Percentiles rank a stretch among this genome's conserved stretches.
Evolutionary conservation across 2,888 invertebrate genomes (phyloP).

Genomic region (Scaptomyza parva): DNA sequence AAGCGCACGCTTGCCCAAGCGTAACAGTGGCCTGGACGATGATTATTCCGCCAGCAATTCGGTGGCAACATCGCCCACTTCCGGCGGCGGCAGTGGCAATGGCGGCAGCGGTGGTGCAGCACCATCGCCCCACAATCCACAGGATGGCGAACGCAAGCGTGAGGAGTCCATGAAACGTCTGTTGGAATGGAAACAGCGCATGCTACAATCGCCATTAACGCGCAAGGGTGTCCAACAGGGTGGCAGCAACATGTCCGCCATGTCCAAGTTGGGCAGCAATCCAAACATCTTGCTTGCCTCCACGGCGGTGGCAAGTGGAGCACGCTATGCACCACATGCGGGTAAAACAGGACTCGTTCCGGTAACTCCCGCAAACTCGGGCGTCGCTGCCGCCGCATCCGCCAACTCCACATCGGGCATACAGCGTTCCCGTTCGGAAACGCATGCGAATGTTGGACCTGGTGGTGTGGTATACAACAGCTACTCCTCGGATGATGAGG

Average conservation of each 20-base stretch:
- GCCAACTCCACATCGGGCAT: constrained; percentile 66
- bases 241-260: constrained; percentile 84
- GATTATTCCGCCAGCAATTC: constrained; percentile 80
- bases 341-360: constrained; percentile 53
- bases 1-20: constrained; percentile 90
- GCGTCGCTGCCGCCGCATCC: constrained; percentile 6
- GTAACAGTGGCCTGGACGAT: constrained; percentile 84
- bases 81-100: constrained; percentile 25
- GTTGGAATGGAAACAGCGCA: constrained; percentile 96
- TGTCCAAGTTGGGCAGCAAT: constrained; percentile 84
- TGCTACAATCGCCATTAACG: constrained; percentile 95
- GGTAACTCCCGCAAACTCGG: constrained; percentile 11
- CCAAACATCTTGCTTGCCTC: constrained; percentile 82
- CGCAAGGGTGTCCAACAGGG: constrained; percentile 89
- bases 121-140: constrained; percentile 58
- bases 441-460: constrained; percentile 85
- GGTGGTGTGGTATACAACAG: constrained; percentile 89
- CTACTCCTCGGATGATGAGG: constrained; percentile 96
- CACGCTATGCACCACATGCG: constrained; percentile 69
- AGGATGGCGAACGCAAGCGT: constrained; percentile 91
- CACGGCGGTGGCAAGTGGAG: constrained; percentile 79
- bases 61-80: constrained; percentile 58
- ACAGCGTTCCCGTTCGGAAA: constrained; percentile 85
- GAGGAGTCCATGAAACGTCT: constrained; percentile 96
- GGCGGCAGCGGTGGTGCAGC: constrained; percentile 36